phyloP scores from a whole-genome alignment of 2,888 invertebrate species.

The Chirona hameri region DNA sequence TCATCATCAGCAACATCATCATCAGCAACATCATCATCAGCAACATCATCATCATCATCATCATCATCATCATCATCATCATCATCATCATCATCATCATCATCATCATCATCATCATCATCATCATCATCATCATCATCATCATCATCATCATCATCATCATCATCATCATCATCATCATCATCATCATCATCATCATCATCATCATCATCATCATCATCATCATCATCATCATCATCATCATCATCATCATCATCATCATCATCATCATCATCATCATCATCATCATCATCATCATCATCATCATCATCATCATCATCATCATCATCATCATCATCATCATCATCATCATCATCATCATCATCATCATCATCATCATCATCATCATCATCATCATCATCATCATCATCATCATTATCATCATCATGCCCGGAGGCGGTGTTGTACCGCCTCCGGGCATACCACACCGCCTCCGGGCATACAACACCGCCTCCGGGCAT shows the following conservation, averaged over 20 bases:
- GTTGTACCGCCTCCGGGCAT: no score
- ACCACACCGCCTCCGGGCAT: no score
- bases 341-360: slow-evolving; percentile 22
- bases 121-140: slow-evolving; percentile 22
- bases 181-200: slow-evolving; percentile 22
- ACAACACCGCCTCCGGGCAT: no score
- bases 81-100: slow-evolving; percentile 22
- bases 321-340: slow-evolving; percentile 22
- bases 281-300: slow-evolving; percentile 22
- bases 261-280: slow-evolving; percentile 22
- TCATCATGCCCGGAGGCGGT: no score
- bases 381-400: no score
- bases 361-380: neutral
- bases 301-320: slow-evolving; percentile 22
- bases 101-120: slow-evolving; percentile 22
- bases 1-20: no score
- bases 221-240: slow-evolving; percentile 22
- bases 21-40: no score
- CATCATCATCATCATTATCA: no score
- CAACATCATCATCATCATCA: no score
- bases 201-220: slow-evolving; percentile 22
- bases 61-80: no score
- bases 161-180: slow-evolving; percentile 22
- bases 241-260: slow-evolving; percentile 22
- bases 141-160: slow-evolving; percentile 22